Percentiles rank a stretch among this genome's conserved stretches.
These are phyloP conservation scores for Archips crataeganus DNA, from an alignment of 2,888 invertebrate species.

Conservation along the genomic window DNA sequence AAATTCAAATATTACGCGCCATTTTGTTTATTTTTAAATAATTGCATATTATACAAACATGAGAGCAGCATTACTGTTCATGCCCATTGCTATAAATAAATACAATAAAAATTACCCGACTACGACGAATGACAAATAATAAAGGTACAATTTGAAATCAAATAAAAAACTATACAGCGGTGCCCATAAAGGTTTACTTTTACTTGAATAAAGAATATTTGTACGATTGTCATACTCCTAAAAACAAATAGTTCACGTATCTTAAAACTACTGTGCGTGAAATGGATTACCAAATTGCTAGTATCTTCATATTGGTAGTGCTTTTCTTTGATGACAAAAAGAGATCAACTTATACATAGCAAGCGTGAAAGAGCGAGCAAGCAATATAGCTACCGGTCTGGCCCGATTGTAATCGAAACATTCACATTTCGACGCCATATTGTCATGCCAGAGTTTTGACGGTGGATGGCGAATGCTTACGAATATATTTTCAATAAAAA, in stretches of 20 bases:
- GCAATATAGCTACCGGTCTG: constrained; percentile 49
- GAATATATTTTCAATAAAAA: constrained; percentile 56
- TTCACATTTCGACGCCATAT: constrained; percentile 73
- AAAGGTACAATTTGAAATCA: too few relatives aligned
- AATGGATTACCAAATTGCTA: constrained; percentile 47
- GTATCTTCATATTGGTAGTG: constrained; percentile 49
- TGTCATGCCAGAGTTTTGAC: constrained; percentile 78
- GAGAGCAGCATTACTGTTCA: too few relatives aligned
- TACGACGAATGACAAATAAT: too few relatives aligned
- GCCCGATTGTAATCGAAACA: constrained; percentile 56
- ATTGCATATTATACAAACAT: too few relatives aligned
- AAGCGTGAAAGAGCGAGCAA: constrained; percentile 44
- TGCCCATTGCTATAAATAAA: too few relatives aligned
- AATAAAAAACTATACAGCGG: too few relatives aligned
- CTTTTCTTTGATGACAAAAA: constrained; percentile 47
- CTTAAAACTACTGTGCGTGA: constrained; percentile 30
- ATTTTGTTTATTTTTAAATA: neutral
- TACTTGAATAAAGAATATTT: too few relatives aligned
- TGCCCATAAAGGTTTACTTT: too few relatives aligned
- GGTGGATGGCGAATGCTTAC: constrained; percentile 66
- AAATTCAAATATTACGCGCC: neutral
- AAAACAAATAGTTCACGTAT: too few relatives aligned
- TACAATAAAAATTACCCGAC: too few relatives aligned
- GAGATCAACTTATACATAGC: constrained; percentile 46
- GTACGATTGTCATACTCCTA: too few relatives aligned